Evolutionary conservation across 2,888 invertebrate genomes (phyloP).

Genomic region (Cataglyphis livida): DNA sequence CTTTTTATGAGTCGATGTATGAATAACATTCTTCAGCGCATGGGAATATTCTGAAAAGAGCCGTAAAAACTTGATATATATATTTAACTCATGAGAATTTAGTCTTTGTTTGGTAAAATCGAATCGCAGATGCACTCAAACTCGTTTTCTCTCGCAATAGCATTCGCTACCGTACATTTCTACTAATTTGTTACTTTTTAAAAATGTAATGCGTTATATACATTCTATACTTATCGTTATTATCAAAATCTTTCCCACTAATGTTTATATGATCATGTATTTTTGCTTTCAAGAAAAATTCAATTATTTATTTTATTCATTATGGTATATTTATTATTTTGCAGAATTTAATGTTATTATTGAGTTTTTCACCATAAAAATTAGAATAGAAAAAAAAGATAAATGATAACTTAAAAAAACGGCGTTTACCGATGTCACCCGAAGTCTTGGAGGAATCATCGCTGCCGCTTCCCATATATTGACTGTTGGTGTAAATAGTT

Average conservation of each 20-base stretch:
- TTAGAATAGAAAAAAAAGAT: background rate
- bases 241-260: background rate
- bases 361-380: background rate
- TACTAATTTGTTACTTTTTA: background rate
- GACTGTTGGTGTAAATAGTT: conserved; percentile 76
- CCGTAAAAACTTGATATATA: conserved; percentile 26
- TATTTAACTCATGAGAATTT: conserved; percentile 19
- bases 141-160: background rate
- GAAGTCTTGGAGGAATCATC: conserved; percentile 34
- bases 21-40: background rate
- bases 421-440: conserved; percentile 27
- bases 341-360: background rate
- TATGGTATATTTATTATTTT: background rate
- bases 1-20: conserved; percentile 43
- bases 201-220: background rate
- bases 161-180: background rate
- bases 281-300: background rate
- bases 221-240: background rate
- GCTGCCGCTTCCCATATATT: conserved; percentile 39
- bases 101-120: conserved; percentile 13
- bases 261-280: background rate
- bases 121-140: background rate
- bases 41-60: conserved; percentile 30
- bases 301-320: background rate
- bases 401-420: background rate